Base-by-base conservation (phyloP, 30 jellyfish, hydroid and myxozoan genomes). In the Turritopsis dohrnii region DNA sequence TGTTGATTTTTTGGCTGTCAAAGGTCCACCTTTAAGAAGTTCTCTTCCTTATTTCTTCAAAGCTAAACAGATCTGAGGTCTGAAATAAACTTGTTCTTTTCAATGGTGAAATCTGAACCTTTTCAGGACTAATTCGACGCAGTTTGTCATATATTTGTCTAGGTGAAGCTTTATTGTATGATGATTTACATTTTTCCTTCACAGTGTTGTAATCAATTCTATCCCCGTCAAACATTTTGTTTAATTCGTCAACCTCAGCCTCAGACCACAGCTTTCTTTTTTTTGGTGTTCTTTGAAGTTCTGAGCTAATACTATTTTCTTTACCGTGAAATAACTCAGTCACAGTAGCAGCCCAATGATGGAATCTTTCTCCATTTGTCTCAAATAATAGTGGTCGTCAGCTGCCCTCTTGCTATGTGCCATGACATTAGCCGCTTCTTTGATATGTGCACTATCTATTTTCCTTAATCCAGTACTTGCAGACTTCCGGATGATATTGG, bases 381-480 rank as follows among this genome's bases (percentile, higher is more conserved):
- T 23, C 8, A 69, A 69, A 69, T 69, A 69, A 1, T 69, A 69
- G 8, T 69, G 77, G 22, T 69, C 31, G 77, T 69, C 77, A 69
- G 77, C 77, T 23, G 77, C 19, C 30, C 30, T 69, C 30, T n/a
- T 69, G 30, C 77, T 69, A 69, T 69, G 77, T 23, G 77, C 0
- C 77, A 69, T 69, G 28, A 69, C 28, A 27, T 69, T 69, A n/a
- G 77, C 77, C 4, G 77, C 77, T n/a, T 69, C 77, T 23, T 69
- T 16, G 77, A 69, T 69, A 69, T 69, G 77, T 69, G 77, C 77
- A 27, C 77, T 69, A n/a, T 69, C 30, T 69, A 27, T n/a, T 27
- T 69, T 27, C 30, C 77, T 69, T 21, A 69, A 27, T 23, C 77
- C 77, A n/a, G 77, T 69, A 27, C 77, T 69, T 69, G 77, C 77